Percentiles rank a stretch among this genome's conserved stretches.
These are phyloP conservation scores for Eumacrocentrus americanus DNA, from an alignment of 2,888 invertebrate genomes.

Conservation along the genomic window DNA sequence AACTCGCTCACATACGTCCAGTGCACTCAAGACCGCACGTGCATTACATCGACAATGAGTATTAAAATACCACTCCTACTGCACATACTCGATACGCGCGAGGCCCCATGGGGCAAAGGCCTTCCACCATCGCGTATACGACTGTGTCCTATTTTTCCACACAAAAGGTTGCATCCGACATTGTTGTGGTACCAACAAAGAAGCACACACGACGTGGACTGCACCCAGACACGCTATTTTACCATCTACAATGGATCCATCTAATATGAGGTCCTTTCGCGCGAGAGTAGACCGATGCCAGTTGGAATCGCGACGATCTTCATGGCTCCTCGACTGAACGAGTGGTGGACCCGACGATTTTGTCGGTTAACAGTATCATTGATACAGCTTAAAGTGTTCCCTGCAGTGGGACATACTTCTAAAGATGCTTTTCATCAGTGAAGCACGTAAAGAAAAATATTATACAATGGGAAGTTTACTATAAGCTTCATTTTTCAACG, in stretches of 20 bases:
- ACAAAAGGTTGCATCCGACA: conserved; percentile 47
- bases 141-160: conserved; percentile 43
- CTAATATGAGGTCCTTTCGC: conserved; percentile 16
- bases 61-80: conserved; percentile 41
- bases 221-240: conserved; percentile 31
- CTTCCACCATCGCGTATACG: neutral
- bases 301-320: conserved; percentile 11
- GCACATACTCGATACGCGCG: conserved; percentile 26
- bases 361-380: conserved; percentile 24
- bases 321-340: conserved; percentile 1
- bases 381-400: too few relatives aligned
- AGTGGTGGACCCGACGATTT: conserved; percentile 26
- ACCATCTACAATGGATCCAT: conserved; percentile 35
- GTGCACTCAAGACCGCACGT: conserved; percentile 41
- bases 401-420: too few relatives aligned
- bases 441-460: neutral
- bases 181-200: conserved; percentile 43
- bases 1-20: neutral
- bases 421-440: too few relatives aligned
- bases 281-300: neutral
- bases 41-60: conserved; percentile 42
- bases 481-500: neutral
- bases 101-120: conserved; percentile 9
- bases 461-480: neutral
- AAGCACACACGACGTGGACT: conserved; percentile 32